Evolutionary conservation across 2,113 vertebrate species (phyloP).

Genomic region (Halichoerus grypus): DNA sequence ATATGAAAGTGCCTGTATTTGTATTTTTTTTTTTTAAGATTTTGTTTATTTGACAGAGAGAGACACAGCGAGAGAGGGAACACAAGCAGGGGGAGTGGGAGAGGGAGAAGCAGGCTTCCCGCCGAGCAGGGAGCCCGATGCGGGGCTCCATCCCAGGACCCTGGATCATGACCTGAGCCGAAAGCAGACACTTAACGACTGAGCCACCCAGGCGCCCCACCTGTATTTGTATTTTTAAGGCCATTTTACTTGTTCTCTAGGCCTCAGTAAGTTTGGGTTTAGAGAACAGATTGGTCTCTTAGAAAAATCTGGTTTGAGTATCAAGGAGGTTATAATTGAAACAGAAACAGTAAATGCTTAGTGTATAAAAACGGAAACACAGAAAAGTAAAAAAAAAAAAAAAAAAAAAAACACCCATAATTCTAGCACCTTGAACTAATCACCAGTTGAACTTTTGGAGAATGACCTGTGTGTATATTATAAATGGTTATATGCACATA

Average conservation of each 20-base stretch:
- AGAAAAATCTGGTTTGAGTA: slow-evolving; percentile 5
- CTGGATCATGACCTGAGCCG: too few relatives aligned
- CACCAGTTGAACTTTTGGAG: slow-evolving; percentile 2
- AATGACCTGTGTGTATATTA: background rate
- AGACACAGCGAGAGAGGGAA: too few relatives aligned
- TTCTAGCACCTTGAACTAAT: slow-evolving; percentile 20
- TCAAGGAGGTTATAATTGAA: slow-evolving; percentile 15
- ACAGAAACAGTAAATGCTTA: background rate
- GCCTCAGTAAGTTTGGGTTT: background rate
- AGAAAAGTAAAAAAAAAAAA: background rate
- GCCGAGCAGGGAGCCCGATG: too few relatives aligned
- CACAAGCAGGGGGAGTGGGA: too few relatives aligned
- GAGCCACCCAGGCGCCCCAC: too few relatives aligned
- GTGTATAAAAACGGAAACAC: background rate
- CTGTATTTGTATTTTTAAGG: slow-evolving; percentile 3
- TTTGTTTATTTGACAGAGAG: too few relatives aligned
- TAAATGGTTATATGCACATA: background rate
- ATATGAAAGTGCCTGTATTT: background rate
- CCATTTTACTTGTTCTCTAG: background rate
- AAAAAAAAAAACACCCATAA: background rate
- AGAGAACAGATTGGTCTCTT: background rate
- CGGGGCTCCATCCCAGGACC: too few relatives aligned
- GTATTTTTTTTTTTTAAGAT: background rate
- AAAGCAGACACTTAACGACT: too few relatives aligned
- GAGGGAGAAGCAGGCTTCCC: too few relatives aligned